A percentile compares a stretch with the other conserved stretches of the same genome.
phyloP scores from a whole-genome alignment of 2,113 vertebrate species.

The Gnathonemus echidnorhynchus region DNA sequence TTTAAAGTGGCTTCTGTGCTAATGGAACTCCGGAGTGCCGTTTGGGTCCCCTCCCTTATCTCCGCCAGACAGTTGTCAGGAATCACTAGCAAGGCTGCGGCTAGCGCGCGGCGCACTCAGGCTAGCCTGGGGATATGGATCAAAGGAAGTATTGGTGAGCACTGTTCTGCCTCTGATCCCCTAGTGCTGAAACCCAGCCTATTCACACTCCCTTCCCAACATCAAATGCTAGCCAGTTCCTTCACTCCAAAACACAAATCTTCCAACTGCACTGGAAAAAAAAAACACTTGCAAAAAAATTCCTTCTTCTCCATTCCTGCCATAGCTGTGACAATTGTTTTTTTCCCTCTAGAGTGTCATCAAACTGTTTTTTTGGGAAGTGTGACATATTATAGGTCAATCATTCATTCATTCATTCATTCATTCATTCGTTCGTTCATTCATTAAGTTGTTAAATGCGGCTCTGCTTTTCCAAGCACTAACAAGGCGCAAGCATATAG shows the following conservation, averaged over 20 bases:
- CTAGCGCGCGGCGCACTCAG: conserved; percentile 80
- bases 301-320: conserved; percentile 1
- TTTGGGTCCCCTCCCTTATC: conserved; percentile 81
- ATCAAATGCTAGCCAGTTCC: conserved; percentile 69
- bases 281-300: conserved; percentile 7
- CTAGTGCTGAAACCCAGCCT: conserved; percentile 63
- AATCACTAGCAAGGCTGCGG: conserved; percentile 93
- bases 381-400: background rate
- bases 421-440: background rate
- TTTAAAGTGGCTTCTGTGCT: conserved; percentile 63
- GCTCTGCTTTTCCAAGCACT: background rate
- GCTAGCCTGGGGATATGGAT: conserved; percentile 97
- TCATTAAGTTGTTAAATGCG: background rate
- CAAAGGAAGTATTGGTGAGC: conserved; percentile 83
- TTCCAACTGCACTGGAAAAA: conserved; percentile 39
- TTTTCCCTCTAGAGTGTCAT: background rate
- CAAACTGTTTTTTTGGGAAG: background rate
- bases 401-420: background rate
- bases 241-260: conserved; percentile 61
- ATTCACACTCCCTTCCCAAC: conserved; percentile 61
- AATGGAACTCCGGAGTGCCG: conserved; percentile 58
- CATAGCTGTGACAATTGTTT: background rate
- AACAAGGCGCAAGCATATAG: background rate
- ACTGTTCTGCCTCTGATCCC: conserved; percentile 84
- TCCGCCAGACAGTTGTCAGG: conserved; percentile 97